phyloP scores from a whole-genome alignment of 2,797 vertebrate genomes.

The Brachyrhaphis roseni region DNA sequence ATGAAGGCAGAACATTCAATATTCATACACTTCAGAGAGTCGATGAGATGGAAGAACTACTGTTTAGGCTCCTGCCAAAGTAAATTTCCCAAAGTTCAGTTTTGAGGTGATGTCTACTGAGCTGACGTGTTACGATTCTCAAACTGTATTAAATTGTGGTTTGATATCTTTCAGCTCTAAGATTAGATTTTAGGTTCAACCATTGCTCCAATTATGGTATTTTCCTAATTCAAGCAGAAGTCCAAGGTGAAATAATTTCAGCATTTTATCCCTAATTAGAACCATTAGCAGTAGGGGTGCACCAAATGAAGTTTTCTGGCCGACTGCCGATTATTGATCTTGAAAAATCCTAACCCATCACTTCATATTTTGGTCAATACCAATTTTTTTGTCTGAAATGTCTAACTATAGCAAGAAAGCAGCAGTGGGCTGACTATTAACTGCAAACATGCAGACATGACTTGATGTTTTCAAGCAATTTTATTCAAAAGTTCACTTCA shows the following conservation, averaged over 20 bases:
- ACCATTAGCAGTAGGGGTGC: not conserved
- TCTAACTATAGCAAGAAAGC: not conserved
- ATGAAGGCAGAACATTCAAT: not conserved
- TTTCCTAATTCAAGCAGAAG: not conserved
- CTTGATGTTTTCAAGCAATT: not conserved
- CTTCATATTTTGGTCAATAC: not conserved
- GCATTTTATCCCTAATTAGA: not conserved
- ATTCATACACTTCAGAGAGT: not conserved
- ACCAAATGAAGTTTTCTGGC: not conserved
- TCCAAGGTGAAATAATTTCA: not conserved
- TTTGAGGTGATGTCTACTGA: not conserved
- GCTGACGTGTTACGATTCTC: not conserved
- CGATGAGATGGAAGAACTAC: conserved; percentile 5
- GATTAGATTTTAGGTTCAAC: not conserved
- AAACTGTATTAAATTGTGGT: not conserved
- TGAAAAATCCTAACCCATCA: not conserved
- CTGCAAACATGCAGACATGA: too few relatives aligned
- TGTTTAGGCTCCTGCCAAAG: conserved; percentile 20
- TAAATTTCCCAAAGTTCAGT: not conserved
- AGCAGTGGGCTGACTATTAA: not conserved
- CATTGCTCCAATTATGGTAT: not conserved
- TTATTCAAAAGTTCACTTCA: not conserved
- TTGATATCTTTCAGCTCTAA: not conserved
- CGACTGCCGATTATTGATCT: not conserved
- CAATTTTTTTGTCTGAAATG: not conserved